Evolutionary conservation across 1,140 invertebrate species (phyloP), one percentile per base, ranked within the genome.

Genomic region (Drosophila sucinea): DNA sequence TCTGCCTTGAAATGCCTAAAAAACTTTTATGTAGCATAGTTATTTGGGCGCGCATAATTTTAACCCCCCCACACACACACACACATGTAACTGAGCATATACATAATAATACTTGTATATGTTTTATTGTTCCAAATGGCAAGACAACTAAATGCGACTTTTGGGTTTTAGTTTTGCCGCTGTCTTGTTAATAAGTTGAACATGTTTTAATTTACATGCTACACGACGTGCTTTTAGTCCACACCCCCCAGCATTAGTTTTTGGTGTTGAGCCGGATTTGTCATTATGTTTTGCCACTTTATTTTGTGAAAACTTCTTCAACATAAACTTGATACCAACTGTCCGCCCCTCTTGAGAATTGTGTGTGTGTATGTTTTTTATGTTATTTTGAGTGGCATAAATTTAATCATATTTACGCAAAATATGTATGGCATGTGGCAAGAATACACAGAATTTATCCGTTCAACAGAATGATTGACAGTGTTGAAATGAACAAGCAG

Each of bases 151-250:
- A 51, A 86, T 89, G 82, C 74, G 83, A 81, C 82, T 81, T 87
- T 73, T 51, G 83, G 72, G 75, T 76, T 23, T 60, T 55, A 47
- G 60, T 27, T n/a, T 5, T 10, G 32, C 27, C 10, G 54, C 17
- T 55, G 23, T 7, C 79, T 69, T 89, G 84, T 89, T 89, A 89
- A 89, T 89, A 89, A 89, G 77, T 89, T 79, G 74, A 79, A 75
- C 84, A 89, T 89, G 84, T 75, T 89, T 87, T 89, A 89, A 89
- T 89, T 84, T 87, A 75, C 80, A 87, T 76, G 77, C 56, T 60
- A 71, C 67, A 73, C 32, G 44, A 38, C 3, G 60, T 10, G 7
- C 41, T 61, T 61, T 69, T 57, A 41, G 44, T 38, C 8, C 41
- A 25, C 10, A n/a, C 23, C 10, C 44, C 0, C 17, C 33, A 10